A percentile compares a stretch with the other conserved stretches of the same genome.
phyloP scores from a whole-genome alignment of 2,113 vertebrate species.

The Boulengeromyrus knoepffleri region DNA sequence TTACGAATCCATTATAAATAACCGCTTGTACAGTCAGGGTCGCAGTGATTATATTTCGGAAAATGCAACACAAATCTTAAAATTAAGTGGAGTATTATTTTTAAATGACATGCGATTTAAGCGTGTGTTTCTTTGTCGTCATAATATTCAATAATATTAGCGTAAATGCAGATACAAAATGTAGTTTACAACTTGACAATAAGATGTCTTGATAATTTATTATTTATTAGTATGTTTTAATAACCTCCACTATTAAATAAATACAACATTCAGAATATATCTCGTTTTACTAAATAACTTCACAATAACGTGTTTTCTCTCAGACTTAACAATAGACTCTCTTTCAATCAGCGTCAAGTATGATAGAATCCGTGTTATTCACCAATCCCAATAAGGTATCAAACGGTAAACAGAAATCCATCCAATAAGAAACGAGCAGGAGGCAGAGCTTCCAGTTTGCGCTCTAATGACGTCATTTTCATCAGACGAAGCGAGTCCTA shows the following conservation, averaged over 20 bases:
- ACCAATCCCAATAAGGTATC: conserved; percentile 21
- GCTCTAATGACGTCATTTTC: conserved; percentile 27
- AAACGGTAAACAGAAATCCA: conserved; percentile 21
- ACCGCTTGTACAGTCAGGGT: background rate
- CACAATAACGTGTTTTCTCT: background rate
- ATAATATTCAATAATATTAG: background rate
- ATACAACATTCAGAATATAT: background rate
- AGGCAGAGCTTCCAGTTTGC: conserved; percentile 12
- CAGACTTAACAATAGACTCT: background rate
- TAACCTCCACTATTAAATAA: background rate
- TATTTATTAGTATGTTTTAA: conserved; percentile 1
- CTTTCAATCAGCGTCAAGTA: background rate
- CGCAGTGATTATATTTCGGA: background rate
- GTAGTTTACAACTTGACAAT: background rate
- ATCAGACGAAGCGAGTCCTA: conserved; percentile 17
- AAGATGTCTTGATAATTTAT: background rate
- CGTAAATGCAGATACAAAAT: background rate
- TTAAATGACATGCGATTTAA: background rate
- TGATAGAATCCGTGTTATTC: background rate
- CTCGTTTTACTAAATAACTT: background rate
- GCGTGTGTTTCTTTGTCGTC: background rate
- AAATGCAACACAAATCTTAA: background rate
- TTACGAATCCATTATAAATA: background rate
- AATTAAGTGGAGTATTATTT: background rate
- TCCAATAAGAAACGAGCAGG: conserved; percentile 24